phyloP scores from a whole-genome alignment of 2,888 invertebrate species.

The Drosophila vallismaia region DNA sequence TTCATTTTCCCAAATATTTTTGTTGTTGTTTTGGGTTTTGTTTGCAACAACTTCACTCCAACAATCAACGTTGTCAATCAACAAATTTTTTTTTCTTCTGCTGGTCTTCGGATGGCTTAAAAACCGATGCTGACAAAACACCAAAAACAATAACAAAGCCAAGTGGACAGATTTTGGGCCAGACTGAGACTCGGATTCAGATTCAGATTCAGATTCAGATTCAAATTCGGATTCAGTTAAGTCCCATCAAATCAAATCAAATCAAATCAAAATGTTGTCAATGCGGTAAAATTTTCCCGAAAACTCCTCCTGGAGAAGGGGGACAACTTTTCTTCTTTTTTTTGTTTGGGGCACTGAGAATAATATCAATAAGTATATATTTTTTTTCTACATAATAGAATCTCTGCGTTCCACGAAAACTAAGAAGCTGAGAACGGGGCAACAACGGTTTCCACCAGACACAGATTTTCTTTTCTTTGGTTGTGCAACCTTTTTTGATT shows the following conservation, averaged over 20 bases:
- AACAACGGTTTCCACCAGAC: constrained; percentile 53
- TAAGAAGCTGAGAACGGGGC: constrained; percentile 41
- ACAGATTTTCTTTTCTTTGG: constrained; percentile 38
- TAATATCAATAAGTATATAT: constrained; percentile 8
- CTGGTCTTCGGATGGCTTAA: constrained; percentile 28
- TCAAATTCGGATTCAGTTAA: constrained; percentile 32
- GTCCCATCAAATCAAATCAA: constrained; percentile 45
- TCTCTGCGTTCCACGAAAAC: constrained; percentile 55
- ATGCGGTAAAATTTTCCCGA: constrained; percentile 29
- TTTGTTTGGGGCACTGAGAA: constrained; percentile 1
- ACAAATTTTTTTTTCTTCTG: constrained; percentile 47
- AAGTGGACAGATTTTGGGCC: constrained; percentile 52
- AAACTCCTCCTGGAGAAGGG: constrained; percentile 10
- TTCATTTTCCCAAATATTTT: too few species aligned
- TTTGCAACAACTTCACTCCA: not conserved
- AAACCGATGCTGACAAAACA: constrained; percentile 44
- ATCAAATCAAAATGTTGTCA: constrained; percentile 52
- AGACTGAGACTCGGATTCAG: constrained; percentile 22
- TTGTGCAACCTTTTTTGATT: constrained; percentile 70
- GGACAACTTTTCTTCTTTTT: not conserved
- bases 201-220: constrained; percentile 19
- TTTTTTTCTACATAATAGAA: constrained; percentile 10
- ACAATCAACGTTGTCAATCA: constrained; percentile 56
- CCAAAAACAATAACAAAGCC: constrained; percentile 42
- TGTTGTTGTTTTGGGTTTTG: not conserved